Conservation (phyloP, 2,113 vertebrate species). For the Notiomystis cincta region DNA sequence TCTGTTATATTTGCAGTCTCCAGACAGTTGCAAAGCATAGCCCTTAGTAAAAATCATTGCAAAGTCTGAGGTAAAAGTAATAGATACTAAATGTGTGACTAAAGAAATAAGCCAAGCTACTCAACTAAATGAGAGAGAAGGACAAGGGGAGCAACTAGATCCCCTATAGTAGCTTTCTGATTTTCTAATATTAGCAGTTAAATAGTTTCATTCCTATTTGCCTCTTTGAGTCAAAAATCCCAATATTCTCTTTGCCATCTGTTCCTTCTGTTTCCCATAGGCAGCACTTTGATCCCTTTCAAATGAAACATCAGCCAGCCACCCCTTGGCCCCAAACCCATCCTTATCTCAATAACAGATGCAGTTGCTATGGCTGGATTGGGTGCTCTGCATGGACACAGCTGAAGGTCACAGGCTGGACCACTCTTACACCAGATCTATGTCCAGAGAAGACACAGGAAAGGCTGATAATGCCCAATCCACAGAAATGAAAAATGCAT, state of each 20-base stretch:
- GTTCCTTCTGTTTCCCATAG: background rate
- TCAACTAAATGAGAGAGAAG: background rate
- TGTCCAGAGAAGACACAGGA: background rate
- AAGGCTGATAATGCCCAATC: background rate
- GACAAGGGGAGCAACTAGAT: background rate
- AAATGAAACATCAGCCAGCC: background rate
- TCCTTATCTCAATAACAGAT: background rate
- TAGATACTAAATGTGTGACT: background rate
- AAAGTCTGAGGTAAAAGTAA: background rate
- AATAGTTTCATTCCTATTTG: background rate
- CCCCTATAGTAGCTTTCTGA: background rate
- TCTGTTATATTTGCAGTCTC: background rate
- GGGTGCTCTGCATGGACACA: background rate
- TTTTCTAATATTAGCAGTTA: background rate
- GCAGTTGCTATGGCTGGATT: background rate
- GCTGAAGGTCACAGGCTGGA: background rate
- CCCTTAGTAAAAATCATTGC: background rate
- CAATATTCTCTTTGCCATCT: background rate
- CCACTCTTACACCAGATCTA: background rate
- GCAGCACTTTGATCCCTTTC: background rate
- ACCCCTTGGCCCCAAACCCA: background rate
- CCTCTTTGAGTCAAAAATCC: background rate
- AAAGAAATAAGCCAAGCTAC: background rate
- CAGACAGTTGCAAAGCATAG: background rate
- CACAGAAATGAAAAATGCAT: background rate